phyloP scores from a whole-genome alignment of 2,113 vertebrate genomes.

The Indri indri region DNA sequence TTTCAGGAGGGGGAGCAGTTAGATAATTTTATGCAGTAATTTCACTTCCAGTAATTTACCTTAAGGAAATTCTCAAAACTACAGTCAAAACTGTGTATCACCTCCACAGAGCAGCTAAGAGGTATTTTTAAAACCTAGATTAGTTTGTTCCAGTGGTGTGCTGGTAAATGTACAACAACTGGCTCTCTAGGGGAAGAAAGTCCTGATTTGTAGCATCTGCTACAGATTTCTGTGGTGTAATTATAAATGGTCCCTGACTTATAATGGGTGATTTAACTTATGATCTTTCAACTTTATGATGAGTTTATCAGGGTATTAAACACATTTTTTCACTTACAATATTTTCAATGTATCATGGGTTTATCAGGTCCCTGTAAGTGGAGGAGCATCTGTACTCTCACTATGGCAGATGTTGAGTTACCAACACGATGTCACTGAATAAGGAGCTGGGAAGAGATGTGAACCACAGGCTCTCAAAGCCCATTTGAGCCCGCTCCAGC shows the following conservation, averaged over 20 bases:
- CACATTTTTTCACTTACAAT: neutral
- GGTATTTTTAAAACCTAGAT: neutral
- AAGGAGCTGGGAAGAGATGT: neutral
- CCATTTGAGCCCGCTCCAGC: fast-evolving
- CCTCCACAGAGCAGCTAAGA: neutral
- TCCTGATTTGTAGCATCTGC: neutral
- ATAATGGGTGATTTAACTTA: neutral
- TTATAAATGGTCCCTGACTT: neutral
- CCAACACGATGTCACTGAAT: neutral
- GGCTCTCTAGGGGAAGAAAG: neutral
- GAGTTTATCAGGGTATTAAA: neutral
- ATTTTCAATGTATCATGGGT: neutral
- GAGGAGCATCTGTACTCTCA: neutral
- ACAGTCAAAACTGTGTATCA: neutral
- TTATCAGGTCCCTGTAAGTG: neutral
- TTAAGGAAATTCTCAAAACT: conserved; percentile 23
- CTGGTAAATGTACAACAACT: neutral
- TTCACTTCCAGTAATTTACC: conserved; percentile 40
- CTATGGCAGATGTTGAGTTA: neutral
- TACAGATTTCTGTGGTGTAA: neutral
- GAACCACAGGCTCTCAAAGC: neutral
- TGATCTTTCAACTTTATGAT: neutral
- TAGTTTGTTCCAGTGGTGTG: neutral
- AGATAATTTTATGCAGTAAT: neutral
- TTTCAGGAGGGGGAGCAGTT: neutral